These are phyloP conservation scores for Artibeus jamaicensis DNA, from an alignment of 2,797 vertebrate species.

Conservation along the genomic window DNA sequence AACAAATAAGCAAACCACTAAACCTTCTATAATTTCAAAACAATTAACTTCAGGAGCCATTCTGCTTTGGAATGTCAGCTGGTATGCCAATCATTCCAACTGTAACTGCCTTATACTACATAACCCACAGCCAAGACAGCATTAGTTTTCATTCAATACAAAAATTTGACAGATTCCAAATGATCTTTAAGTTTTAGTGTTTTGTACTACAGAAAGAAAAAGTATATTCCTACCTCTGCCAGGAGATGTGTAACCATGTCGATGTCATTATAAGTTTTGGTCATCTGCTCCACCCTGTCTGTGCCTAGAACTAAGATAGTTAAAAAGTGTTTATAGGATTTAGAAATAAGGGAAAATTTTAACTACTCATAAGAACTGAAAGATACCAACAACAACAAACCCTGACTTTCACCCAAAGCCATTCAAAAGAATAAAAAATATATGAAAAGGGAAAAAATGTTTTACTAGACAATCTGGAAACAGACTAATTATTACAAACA, in stretches of 20 bases:
- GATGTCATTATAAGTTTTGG: constrained; percentile 92
- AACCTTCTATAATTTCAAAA: background rate
- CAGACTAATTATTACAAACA: background rate
- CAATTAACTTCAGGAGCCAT: background rate
- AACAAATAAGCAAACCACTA: background rate
- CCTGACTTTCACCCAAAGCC: background rate
- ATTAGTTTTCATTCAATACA: background rate
- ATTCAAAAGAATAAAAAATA: constrained; percentile 33
- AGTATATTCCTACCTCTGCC: constrained; percentile 88
- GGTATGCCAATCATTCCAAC: background rate
- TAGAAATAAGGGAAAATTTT: background rate
- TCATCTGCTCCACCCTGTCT: constrained; percentile 91
- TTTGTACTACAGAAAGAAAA: background rate
- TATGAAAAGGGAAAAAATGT: background rate
- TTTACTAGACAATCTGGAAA: background rate
- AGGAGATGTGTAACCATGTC: constrained; percentile 95
- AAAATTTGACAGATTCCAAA: background rate
- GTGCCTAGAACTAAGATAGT: constrained; percentile 88
- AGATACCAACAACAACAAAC: background rate
- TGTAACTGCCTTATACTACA: background rate
- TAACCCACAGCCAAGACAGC: background rate
- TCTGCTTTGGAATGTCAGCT: background rate
- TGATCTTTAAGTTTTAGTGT: constrained; percentile 11
- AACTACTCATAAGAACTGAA: constrained; percentile 21
- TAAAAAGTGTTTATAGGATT: constrained; percentile 59